These are phyloP conservation scores for Apogon hyalosoma DNA, from an alignment of 2,797 vertebrate genomes.

Conservation along the genomic window DNA sequence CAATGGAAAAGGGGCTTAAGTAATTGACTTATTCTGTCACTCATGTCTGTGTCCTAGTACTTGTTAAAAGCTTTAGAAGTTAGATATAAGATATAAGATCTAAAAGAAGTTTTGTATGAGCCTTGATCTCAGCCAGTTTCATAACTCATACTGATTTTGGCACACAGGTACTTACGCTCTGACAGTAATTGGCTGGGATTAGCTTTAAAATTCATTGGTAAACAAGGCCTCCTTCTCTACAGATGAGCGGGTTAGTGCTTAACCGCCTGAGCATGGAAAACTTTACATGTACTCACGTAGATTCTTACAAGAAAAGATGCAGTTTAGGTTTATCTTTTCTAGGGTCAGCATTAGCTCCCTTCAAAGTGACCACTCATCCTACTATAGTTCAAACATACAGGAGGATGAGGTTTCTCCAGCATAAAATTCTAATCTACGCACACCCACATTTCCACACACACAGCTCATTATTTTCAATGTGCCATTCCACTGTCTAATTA, in stretches of 20 bases:
- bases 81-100: conserved; percentile 36
- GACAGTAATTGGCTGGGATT: conserved; percentile 61
- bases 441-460: conserved; percentile 24
- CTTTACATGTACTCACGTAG: background rate
- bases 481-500: conserved; percentile 48
- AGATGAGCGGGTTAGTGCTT: conserved; percentile 29
- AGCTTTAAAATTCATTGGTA: conserved; percentile 33
- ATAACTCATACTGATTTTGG: conserved; percentile 37
- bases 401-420: conserved; percentile 1
- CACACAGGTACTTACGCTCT: conserved; percentile 32
- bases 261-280: background rate
- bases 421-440: conserved; percentile 19
- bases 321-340: conserved; percentile 43
- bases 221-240: conserved; percentile 45
- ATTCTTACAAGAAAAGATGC: conserved; percentile 15
- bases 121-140: conserved; percentile 48
- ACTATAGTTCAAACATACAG: background rate
- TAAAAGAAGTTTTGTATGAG: conserved; percentile 33
- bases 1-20: too few species aligned
- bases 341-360: conserved; percentile 25
- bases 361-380: conserved; percentile 30
- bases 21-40: too few species aligned
- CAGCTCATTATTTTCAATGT: conserved; percentile 43
- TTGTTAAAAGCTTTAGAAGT: conserved; percentile 41
- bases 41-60: conserved; percentile 25